These are phyloP conservation scores for Meta bourneti DNA, from an alignment of 2,888 invertebrate species.

Conservation along the genomic window DNA sequence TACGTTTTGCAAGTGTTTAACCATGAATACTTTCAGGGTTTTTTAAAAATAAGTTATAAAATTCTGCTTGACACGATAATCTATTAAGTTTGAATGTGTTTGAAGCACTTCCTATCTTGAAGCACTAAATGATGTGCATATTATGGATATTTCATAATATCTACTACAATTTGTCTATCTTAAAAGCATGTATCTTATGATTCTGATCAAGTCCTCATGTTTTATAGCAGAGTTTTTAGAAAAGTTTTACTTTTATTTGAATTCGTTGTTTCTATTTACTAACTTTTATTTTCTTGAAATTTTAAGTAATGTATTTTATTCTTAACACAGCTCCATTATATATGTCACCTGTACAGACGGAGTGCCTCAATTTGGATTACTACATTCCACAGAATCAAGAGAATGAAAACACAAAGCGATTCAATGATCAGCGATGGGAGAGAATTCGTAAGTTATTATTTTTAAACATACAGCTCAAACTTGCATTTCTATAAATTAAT, in stretches of 20 bases:
- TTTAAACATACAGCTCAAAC: not conserved
- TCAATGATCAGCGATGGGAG: conserved; percentile 91
- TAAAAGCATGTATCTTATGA: not conserved
- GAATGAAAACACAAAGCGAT: conserved; percentile 89
- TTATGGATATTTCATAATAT: not conserved
- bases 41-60: too few relatives aligned
- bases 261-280: not conserved
- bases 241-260: not conserved
- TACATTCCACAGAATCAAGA: conserved; percentile 94
- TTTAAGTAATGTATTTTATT: not conserved
- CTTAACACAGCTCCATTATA: conserved; percentile 79
- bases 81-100: too few relatives aligned
- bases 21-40: too few relatives aligned
- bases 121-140: not conserved
- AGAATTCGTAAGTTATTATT: conserved; percentile 86
- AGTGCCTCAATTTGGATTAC: conserved; percentile 96
- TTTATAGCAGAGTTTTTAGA: too few relatives aligned
- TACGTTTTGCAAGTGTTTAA: too few relatives aligned
- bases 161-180: not conserved
- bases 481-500: too few relatives aligned
- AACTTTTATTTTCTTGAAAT: not conserved
- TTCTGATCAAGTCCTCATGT: too few relatives aligned
- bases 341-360: conserved; percentile 90
- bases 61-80: too few relatives aligned
- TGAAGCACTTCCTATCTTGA: too few relatives aligned